Conservation (phyloP, 2,888 invertebrate genomes). For the Leucozona laternaria region DNA sequence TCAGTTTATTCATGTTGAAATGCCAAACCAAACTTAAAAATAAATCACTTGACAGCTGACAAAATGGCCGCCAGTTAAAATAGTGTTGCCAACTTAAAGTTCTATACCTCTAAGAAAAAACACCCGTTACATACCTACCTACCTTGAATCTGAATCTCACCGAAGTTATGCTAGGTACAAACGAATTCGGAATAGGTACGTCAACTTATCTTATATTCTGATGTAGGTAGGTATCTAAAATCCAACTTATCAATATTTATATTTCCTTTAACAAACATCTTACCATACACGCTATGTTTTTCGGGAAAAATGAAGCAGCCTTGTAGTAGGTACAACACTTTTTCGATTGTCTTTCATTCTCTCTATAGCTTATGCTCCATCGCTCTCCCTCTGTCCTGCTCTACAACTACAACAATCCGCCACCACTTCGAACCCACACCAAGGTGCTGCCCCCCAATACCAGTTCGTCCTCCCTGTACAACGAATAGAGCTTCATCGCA, state of each 20-base stretch:
- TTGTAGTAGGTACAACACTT: constrained; percentile 61
- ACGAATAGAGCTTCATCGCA: constrained; percentile 36
- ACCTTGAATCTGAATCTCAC: no score
- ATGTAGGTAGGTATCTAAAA: no score
- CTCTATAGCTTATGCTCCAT: constrained; percentile 46
- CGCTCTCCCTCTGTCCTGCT: constrained; percentile 52
- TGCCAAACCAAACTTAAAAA: no score
- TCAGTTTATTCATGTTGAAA: no score
- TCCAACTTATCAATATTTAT: neutral
- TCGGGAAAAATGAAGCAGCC: constrained; percentile 65
- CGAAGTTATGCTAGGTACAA: no score
- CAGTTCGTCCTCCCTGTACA: constrained; percentile 38
- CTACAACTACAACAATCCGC: constrained; percentile 25
- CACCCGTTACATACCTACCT: no score
- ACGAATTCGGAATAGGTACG: no score
- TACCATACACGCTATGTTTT: constrained; percentile 45
- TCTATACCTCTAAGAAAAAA: no score
- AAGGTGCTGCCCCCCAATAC: constrained; percentile 31
- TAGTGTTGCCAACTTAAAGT: no score
- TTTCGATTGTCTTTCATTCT: constrained; percentile 67
- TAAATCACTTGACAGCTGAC: no score
- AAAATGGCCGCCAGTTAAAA: no score
- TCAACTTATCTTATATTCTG: no score
- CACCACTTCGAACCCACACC: constrained; percentile 55
- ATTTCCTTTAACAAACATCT: neutral